phyloP scores from a whole-genome alignment of 1,140 invertebrate species.

The Trinorchestia longiramus region DNA sequence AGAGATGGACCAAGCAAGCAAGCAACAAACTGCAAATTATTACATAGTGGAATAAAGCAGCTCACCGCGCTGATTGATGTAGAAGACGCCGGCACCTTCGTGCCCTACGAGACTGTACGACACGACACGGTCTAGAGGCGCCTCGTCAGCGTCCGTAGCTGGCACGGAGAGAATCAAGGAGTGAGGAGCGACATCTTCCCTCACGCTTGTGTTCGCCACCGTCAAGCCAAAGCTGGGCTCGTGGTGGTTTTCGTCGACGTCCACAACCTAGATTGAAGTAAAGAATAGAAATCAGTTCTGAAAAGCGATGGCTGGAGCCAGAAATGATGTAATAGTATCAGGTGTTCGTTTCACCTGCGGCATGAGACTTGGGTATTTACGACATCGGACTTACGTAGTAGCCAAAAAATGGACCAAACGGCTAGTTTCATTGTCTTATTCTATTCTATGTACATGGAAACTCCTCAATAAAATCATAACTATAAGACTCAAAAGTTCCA shows the following conservation, averaged over 20 bases:
- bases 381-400: neutral
- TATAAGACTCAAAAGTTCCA: too few relatives aligned
- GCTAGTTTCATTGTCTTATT: too few relatives aligned
- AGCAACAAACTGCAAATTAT: too few relatives aligned
- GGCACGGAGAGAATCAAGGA: constrained; percentile 82
- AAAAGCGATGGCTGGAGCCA: neutral
- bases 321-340: neutral
- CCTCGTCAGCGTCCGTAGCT: constrained; percentile 71
- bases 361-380: too few relatives aligned
- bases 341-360: too few relatives aligned
- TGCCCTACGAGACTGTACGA: constrained; percentile 62
- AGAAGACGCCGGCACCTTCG: constrained; percentile 63
- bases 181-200: constrained; percentile 71
- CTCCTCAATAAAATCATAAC: too few relatives aligned
- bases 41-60: too few relatives aligned
- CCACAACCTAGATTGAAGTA: constrained; percentile 58
- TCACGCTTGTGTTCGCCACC: constrained; percentile 59
- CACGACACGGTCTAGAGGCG: constrained; percentile 61
- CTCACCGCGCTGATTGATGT: constrained; percentile 65
- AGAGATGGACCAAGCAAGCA: too few relatives aligned
- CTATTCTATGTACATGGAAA: too few relatives aligned
- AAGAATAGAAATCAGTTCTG: neutral
- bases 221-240: constrained; percentile 61
- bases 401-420: too few relatives aligned
- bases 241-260: constrained; percentile 65